Evolutionary conservation across 1,140 invertebrate species (phyloP).

Genomic region (Parasteatoda tepidariorum): DNA sequence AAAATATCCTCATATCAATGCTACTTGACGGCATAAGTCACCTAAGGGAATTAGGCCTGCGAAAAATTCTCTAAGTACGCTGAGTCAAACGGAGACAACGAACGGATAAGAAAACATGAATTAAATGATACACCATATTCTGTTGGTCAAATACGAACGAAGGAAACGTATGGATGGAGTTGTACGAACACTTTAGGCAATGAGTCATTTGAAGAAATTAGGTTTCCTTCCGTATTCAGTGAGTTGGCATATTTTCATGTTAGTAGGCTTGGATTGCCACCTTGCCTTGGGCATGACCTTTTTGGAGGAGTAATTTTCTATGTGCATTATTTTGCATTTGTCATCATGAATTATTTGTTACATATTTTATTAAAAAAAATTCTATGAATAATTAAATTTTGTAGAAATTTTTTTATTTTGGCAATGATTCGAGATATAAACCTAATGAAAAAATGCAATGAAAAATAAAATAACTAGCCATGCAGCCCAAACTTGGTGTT

Average conservation of each 20-base stretch:
- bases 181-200: not conserved
- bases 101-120: not conserved
- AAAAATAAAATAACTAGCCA: not conserved
- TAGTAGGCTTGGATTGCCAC: constrained; percentile 6
- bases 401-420: not conserved
- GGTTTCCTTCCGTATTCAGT: constrained; percentile 7
- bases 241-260: constrained; percentile 18
- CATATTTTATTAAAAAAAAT: constrained; percentile 20
- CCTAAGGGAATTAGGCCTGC: too few relatives aligned
- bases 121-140: not conserved
- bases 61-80: too few relatives aligned
- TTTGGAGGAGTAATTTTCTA: constrained; percentile 19
- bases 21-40: too few relatives aligned
- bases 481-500: constrained; percentile 27
- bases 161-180: not conserved
- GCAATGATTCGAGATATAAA: not conserved
- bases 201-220: not conserved
- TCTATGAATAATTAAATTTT: not conserved
- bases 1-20: too few relatives aligned
- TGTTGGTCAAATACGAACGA: not conserved
- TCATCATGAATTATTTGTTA: not conserved
- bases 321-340: too few relatives aligned
- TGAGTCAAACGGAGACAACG: too few relatives aligned
- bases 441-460: not conserved
- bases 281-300: constrained; percentile 18